phyloP scores from a whole-genome alignment of 1,140 invertebrate genomes.

The Drosophila takahashii region DNA sequence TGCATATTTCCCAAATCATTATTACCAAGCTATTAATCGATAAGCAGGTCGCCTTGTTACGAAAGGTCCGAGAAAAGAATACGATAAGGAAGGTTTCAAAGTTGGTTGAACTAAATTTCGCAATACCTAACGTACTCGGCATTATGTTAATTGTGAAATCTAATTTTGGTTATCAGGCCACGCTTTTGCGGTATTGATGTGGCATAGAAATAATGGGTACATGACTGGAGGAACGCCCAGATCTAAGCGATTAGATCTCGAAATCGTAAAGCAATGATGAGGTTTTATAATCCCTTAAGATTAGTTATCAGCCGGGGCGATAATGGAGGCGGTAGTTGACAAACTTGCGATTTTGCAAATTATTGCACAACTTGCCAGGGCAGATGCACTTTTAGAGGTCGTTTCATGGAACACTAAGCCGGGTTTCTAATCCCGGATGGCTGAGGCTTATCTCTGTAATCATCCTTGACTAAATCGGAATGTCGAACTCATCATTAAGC shows the following conservation, averaged over 20 bases:
- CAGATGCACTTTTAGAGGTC: conserved; percentile 64
- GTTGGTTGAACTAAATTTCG: conserved; percentile 5
- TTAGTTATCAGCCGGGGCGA: conserved; percentile 33
- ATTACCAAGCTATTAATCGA: conserved; percentile 10
- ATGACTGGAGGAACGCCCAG: conserved; percentile 8
- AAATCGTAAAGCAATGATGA: conserved; percentile 11
- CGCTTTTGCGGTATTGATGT: conserved; percentile 12
- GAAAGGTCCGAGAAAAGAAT: conserved; percentile 15
- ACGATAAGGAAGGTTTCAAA: conserved; percentile 1
- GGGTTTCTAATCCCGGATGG: conserved; percentile 33
- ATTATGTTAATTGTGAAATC: neutral
- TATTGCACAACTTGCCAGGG: conserved; percentile 39
- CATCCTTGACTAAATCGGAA: conserved; percentile 35
- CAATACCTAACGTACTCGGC: neutral
- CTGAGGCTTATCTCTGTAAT: conserved; percentile 47
- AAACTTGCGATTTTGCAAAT: conserved; percentile 19
- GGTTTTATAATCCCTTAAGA: conserved; percentile 19
- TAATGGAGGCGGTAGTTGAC: conserved; percentile 18
- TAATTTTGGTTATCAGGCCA: conserved; percentile 14
- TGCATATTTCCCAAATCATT: conserved; percentile 15
- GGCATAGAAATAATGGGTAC: conserved; percentile 5
- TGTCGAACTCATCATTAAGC: conserved; percentile 41
- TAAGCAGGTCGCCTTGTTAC: conserved; percentile 8
- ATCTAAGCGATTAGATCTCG: conserved; percentile 19
- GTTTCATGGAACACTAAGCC: conserved; percentile 72